Base-by-base conservation (phyloP, 2,888 invertebrate genomes). In the Ametastegia equiseti region DNA sequence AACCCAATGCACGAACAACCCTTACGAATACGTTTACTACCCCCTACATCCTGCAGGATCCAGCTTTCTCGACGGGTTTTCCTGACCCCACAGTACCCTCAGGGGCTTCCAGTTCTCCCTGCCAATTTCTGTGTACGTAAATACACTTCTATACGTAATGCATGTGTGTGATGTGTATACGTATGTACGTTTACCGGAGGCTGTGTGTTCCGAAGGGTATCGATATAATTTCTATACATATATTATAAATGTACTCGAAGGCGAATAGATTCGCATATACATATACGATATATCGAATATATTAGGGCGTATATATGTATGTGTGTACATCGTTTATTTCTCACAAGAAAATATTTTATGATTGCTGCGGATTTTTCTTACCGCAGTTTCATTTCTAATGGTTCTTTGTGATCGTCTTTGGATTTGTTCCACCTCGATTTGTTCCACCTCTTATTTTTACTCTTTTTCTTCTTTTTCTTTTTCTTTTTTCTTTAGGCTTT, bases 1-100 rank as follows among this genome's bases (percentile, higher is more conserved):
- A 50, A 50, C 54, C 54, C 54, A 75, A 75, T 75, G 75, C 19
- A 54, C 50, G 11, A 54, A 75, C 75, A 36, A 75, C 75, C 54
- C 33, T n/a, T n/a, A 36, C 75, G 36, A 75, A 75, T 19, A 75
- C 15, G 71, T 13, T n/a, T 27, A 39, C 67, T 75, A 50, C 30
- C n/a, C n/a, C n/a, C n/a, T n/a, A n/a, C n/a, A n/a, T n/a, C n/a
- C n/a, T n/a, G n/a, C n/a, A n/a, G n/a, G n/a, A 50, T 36, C 19
- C 15, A 50, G 73, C 50, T n/a, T 75, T 33, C 73, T 75, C 33
- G 19, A 33, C 42, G 19, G n/a, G 36, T 33, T 50, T 33, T 75
- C 36, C 54, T 50, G 36, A 54, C 54, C 54, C 54, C 54, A 36
- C 23, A 54, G 54, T 75, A 19, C 73, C 54, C 73, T 54, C 54